phyloP scores from a whole-genome alignment of 1,140 invertebrate genomes.

The Tetragonula clypearis region DNA sequence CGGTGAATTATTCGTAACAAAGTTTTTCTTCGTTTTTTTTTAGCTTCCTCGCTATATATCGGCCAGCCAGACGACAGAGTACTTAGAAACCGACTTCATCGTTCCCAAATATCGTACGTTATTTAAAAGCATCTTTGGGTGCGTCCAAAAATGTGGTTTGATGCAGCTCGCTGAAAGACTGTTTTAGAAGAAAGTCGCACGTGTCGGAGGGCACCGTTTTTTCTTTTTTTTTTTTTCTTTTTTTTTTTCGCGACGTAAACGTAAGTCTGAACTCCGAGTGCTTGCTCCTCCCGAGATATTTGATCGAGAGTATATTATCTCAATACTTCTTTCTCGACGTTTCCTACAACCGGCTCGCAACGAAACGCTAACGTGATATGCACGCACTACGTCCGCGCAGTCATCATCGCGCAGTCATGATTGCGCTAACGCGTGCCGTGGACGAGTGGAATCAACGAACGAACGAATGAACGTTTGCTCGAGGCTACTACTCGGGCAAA shows the following conservation, averaged over 20 bases:
- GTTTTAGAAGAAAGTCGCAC: background rate
- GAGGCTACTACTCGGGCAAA: conserved; percentile 41
- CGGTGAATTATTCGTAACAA: background rate
- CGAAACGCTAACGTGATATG: background rate
- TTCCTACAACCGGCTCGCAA: background rate
- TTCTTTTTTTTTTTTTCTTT: background rate
- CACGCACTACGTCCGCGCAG: background rate
- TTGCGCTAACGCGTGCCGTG: background rate
- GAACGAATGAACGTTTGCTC: background rate
- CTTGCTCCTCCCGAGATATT: background rate
- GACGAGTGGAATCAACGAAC: background rate
- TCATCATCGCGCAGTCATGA: background rate
- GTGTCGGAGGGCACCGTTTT: background rate
- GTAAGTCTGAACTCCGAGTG: background rate
- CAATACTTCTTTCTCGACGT: background rate
- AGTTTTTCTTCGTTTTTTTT: background rate
- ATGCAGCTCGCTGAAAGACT: conserved; percentile 8
- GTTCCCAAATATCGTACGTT: background rate
- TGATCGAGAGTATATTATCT: conserved; percentile 7
- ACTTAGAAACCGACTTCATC: background rate
- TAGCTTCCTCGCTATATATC: background rate
- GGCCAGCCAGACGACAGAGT: too few species aligned
- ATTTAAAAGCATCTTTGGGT: background rate
- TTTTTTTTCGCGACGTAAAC: background rate
- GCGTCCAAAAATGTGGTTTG: background rate